phyloP scores from a whole-genome alignment of 2,888 invertebrate species.

The Drosophila aldrichi region DNA sequence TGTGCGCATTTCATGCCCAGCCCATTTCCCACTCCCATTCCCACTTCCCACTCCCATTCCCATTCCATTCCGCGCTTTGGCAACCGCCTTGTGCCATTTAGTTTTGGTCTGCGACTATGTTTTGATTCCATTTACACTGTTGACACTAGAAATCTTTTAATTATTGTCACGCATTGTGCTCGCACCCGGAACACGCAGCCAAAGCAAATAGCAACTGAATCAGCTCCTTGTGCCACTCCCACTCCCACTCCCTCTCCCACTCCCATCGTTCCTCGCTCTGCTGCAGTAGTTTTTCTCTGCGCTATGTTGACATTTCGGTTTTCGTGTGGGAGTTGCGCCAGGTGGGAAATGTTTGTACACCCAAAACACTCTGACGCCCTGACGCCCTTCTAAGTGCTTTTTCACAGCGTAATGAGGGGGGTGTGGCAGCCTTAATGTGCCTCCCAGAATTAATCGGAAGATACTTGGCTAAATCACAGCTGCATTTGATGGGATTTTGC shows the following conservation, averaged over 20 bases:
- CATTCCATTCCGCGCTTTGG: constrained; percentile 31
- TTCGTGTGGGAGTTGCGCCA: constrained; percentile 75
- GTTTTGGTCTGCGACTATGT: constrained; percentile 69
- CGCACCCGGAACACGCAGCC: constrained; percentile 26
- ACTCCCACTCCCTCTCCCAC: neutral
- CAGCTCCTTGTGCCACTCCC: neutral
- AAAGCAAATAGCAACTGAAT: constrained; percentile 37
- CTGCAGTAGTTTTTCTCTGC: constrained; percentile 32
- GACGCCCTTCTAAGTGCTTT: constrained; percentile 47
- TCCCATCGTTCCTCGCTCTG: neutral
- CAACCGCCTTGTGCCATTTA: constrained; percentile 44
- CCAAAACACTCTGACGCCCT: constrained; percentile 35
- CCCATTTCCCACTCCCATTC: neutral
- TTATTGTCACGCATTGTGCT: constrained; percentile 68
- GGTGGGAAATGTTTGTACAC: constrained; percentile 62
- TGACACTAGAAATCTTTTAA: constrained; percentile 79
- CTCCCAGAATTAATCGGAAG: neutral
- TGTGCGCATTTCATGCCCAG: constrained; percentile 68
- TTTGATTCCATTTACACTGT: constrained; percentile 80
- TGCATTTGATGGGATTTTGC: neutral
- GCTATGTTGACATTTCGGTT: constrained; percentile 56
- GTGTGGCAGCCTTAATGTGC: constrained; percentile 6
- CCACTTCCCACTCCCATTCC: neutral
- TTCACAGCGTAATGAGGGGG: neutral
- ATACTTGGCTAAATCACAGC: neutral